Base-by-base conservation (phyloP, 2,113 vertebrate species). In the Myiozetetes cayanensis region DNA sequence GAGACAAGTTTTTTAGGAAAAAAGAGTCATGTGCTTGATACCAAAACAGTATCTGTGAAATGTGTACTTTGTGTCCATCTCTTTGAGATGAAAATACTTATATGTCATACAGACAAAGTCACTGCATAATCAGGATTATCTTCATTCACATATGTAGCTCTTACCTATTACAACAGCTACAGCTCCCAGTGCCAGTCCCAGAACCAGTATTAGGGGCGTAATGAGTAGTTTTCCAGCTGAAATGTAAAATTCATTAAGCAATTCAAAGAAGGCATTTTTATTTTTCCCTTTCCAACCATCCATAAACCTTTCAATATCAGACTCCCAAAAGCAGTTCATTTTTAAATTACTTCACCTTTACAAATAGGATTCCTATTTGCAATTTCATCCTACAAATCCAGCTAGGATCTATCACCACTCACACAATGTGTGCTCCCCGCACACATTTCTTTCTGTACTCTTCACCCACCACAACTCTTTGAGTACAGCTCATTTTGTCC, bases 161-260 rank as follows among this genome's bases (percentile, higher is more conserved):
- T 99, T 98, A 99, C 99, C 99, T 97, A 99, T 98, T 93, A 99
- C 98, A 97, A 99, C 97, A 67, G 99, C 99, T 94, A 99, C 96
- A 25, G 99, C 98, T 98, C 99, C 99, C 67, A 99, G 95, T 94
- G 99, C 99, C 97, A 99, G 97, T 94, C 99, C 98, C 96, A 99
- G 97, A 91, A 99, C 97, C 95, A 99, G 90, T 97, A 99, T 98
- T 95, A 99, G 85, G 43, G 99, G 99, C 73, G 99, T 98, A 90
- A 99, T 97, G 82, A 99, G 98, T 93, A 99, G 96, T 96, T 99
- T 99, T 95, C 99, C 98, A 94, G 98, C 99, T 99, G 98, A 89
- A 98, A 98, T 93, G 94, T 15, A 91, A 96, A 92, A 94, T 94
- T 31, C 20, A 81, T 85, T 39, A 24, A 66, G 82, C 23, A 90